These are phyloP conservation scores for Platyscapa corneri DNA, from an alignment of 1,140 invertebrate genomes.

Conservation along the genomic window DNA sequence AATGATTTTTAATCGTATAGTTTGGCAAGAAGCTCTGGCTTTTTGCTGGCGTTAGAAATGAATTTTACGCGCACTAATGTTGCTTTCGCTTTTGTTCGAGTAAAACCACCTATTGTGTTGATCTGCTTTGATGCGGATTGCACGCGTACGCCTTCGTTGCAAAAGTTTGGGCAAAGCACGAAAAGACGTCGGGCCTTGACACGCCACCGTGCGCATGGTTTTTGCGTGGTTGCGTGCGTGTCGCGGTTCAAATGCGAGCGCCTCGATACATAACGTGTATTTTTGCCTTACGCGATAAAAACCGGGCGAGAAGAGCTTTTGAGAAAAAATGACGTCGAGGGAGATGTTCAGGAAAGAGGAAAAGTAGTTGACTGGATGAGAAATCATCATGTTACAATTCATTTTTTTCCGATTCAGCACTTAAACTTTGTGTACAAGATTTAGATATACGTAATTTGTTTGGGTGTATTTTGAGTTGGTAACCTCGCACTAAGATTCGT, in stretches of 20 bases:
- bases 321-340: neutral
- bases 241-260: neutral
- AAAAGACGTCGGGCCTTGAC: neutral
- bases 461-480: neutral
- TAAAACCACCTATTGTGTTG: too few relatives aligned
- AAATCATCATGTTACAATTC: neutral
- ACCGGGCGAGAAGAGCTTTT: too few relatives aligned
- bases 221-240: neutral
- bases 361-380: neutral
- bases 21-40: too few relatives aligned
- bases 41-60: too few relatives aligned
- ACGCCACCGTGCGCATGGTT: too few relatives aligned
- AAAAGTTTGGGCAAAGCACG: neutral
- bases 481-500: neutral
- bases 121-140: neutral
- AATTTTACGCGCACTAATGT: too few relatives aligned
- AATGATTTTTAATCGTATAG: too few relatives aligned
- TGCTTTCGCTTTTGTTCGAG: too few relatives aligned
- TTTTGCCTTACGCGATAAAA: constrained; percentile 3
- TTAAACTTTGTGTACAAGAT: constrained; percentile 19
- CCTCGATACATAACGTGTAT: neutral
- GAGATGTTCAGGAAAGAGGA: constrained; percentile 1
- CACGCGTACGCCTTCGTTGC: neutral
- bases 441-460: neutral
- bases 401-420: constrained; percentile 9